Base-by-base conservation (phyloP, 1,140 invertebrate genomes). In the Eufriesea mexicana region DNA sequence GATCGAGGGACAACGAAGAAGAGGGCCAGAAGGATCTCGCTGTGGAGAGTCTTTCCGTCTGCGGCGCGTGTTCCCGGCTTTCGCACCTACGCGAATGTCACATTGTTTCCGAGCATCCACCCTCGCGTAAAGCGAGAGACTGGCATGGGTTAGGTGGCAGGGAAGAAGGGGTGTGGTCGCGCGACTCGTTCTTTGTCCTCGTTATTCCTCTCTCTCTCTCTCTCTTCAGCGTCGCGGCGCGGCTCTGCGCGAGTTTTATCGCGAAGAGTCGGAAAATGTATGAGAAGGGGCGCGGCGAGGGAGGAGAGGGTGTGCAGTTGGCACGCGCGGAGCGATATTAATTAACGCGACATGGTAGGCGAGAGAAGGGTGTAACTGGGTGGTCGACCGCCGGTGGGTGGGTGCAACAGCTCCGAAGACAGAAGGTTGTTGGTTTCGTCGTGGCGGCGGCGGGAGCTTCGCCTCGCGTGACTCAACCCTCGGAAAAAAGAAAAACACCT, bases 101-200 rank as follows among this genome's bases (percentile, higher is more conserved):
- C 89, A 89, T 90, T 90, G 90, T 91, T 79, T 89, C 79, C 81
- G 62, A 84, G 59, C 71, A 45, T 18, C 61, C 88, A 89, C 88
- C 75, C 79, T 82, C 83, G 71, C 74, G 51, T 25, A 70, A 75
- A 79, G 67, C 78, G 57, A 35, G 35, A 35, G 35, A 35, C n/a
- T n/a, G n/a, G n/a, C n/a, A n/a, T n/a, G n/a, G n/a, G n/a, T n/a
- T n/a, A n/a, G n/a, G n/a, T 20, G 16, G n/a, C 28, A 16, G 0
- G 28, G 57, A 45, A 51, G 57, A 28, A 54, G 55, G 86, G 86
- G 85, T 88, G 86, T 79, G 83, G 78, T 67, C 86, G 70, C 67
- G 9, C 35, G 76, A 18, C 68, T 85, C 81, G 64, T 72, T 79
- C 77, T 77, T 84, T 51, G 47, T 62, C 51, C 68, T 35, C 49